A percentile compares a stretch with the other conserved stretches of the same genome.
These are phyloP conservation scores for Chironomus tepperi DNA, from an alignment of 1,140 invertebrate species.

Conservation along the genomic window DNA sequence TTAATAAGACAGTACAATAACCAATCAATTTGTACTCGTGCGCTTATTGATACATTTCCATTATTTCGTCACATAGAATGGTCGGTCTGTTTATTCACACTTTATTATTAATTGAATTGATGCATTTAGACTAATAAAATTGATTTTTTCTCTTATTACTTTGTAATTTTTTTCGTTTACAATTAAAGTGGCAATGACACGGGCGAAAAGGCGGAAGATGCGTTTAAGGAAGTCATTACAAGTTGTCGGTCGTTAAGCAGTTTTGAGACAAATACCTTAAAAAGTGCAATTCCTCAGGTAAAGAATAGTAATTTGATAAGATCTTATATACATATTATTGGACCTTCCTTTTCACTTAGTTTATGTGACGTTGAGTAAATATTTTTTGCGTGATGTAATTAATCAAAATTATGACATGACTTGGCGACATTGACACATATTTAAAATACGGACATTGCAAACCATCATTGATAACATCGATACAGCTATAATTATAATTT, in stretches of 20 bases:
- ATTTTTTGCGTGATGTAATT: not conserved
- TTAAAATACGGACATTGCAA: not conserved
- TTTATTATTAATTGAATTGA: not conserved
- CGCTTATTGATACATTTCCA: not conserved
- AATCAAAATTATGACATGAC: not conserved
- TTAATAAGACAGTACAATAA: no score
- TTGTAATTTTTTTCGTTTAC: not conserved
- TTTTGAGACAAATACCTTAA: conserved; percentile 35
- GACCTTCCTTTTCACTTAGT: no score
- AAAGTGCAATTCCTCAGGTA: conserved; percentile 37
- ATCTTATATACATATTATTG: conserved; percentile 8
- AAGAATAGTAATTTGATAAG: conserved; percentile 24
- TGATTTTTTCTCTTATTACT: not conserved
- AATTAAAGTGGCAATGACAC: not conserved
- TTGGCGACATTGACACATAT: not conserved
- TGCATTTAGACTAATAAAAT: not conserved
- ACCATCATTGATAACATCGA: not conserved
- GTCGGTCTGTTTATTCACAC: not conserved
- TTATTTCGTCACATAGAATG: not conserved
- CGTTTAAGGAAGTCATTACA: conserved; percentile 38
- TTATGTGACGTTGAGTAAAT: no score
- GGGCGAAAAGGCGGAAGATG: conserved; percentile 34
- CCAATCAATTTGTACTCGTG: not conserved
- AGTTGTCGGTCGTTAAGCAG: conserved; percentile 37
- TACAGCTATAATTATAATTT: not conserved